A percentile compares a stretch with the other conserved stretches of the same genome.
phyloP scores from a whole-genome alignment of 53 echinoderm and acorn worm species.

The Echinometra lucunter region DNA sequence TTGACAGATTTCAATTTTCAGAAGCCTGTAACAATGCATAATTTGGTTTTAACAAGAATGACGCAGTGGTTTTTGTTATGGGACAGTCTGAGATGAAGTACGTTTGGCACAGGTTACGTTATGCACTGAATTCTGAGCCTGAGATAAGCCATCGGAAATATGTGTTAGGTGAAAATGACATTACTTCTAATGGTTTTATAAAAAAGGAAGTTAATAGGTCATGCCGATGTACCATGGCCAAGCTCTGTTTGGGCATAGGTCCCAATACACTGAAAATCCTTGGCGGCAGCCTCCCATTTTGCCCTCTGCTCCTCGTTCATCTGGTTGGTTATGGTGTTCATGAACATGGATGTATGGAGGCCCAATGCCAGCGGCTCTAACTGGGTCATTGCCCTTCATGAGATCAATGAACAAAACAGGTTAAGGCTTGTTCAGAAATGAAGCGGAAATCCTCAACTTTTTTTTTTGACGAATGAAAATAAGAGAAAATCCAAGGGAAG shows the following conservation, averaged over 20 bases:
- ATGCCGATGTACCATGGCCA: slow-evolving; percentile 70
- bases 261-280: slow-evolving; percentile 62
- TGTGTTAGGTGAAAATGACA: background rate
- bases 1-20: background rate
- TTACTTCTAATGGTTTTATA: background rate
- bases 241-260: slow-evolving; percentile 79
- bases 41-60: background rate
- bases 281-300: slow-evolving; percentile 33
- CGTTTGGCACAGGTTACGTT: background rate
- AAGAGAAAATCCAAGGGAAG: too few species aligned
- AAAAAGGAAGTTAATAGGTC: background rate
- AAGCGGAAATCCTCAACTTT: too few species aligned
- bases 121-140: too few species aligned
- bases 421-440: background rate
- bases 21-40: background rate
- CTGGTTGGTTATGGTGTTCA: slow-evolving; percentile 70
- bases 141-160: background rate
- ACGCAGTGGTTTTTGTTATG: background rate
- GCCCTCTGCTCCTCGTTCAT: slow-evolving; percentile 65
- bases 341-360: slow-evolving; percentile 79
- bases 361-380: slow-evolving; percentile 2
- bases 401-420: background rate
- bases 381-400: background rate
- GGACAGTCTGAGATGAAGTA: background rate
- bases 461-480: too few species aligned